These are phyloP conservation scores for Rhagoletis pomonella DNA, from an alignment of 1,140 invertebrate species.

Conservation along the genomic window DNA sequence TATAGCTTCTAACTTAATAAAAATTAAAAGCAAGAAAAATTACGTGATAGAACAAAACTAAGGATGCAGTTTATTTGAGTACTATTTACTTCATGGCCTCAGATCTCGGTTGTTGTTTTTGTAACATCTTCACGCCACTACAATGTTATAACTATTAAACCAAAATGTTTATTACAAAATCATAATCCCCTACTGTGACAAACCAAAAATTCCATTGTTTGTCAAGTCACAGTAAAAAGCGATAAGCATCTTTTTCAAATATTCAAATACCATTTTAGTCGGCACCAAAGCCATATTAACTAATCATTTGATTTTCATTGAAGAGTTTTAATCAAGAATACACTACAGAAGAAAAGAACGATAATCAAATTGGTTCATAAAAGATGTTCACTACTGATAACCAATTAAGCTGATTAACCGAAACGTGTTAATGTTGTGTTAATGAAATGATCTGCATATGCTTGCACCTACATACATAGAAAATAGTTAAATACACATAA, in stretches of 20 bases:
- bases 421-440: slow-evolving; percentile 33
- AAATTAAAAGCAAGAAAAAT: no score
- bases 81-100: no score
- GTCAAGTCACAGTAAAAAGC: neutral
- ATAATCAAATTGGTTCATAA: slow-evolving; percentile 19
- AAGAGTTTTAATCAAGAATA: neutral
- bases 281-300: neutral
- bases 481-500: no score
- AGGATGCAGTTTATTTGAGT: no score
- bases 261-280: neutral
- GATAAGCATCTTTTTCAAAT: neutral
- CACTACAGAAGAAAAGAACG: neutral
- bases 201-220: neutral
- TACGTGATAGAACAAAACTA: no score
- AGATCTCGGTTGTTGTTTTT: no score
- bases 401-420: slow-evolving; percentile 24
- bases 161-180: no score
- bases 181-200: no score
- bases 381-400: neutral
- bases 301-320: neutral
- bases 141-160: no score
- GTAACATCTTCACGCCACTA: no score
- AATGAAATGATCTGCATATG: neutral
- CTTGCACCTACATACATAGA: no score
- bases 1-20: no score